Base-by-base conservation (phyloP, 2,797 vertebrate species). In the Borostomias antarcticus region DNA sequence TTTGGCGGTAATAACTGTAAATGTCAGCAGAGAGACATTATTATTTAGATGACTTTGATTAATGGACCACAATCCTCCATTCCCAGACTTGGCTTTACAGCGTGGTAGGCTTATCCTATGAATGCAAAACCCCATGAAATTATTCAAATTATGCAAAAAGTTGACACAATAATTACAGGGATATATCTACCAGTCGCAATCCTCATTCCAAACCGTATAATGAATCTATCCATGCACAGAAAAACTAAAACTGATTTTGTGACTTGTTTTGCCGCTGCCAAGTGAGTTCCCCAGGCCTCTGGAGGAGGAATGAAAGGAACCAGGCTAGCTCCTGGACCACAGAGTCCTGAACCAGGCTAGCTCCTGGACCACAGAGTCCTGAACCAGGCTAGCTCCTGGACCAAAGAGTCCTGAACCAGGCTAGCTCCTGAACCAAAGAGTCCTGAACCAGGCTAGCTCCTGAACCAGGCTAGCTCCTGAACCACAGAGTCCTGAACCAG, bases 61-160 rank as follows among this genome's bases (percentile, higher is more conserved):
- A 56, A 56, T 28, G 17, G 53, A 56, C 53, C 19, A n/a, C 6
- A 28, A 21, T 30, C 29, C n/a, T 8, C 30, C 1, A 32, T 56
- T 57, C 23, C 30, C 4, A 11, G 56, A 13, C 5, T 57, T 10
- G 32, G 23, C 19, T 35, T 58, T 37, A 58, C 30, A 35, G 54
- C 8, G 6, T 25, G 21, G 57, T 25, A 26, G 25, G n/a, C n/a
- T n/a, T n/a, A n/a, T n/a, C n/a, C n/a, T n/a, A n/a, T n/a, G n/a
- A n/a, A n/a, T n/a, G n/a, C n/a, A n/a, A 54, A 30, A 30, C 11
- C 26, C 8, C 19, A 17, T 29, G 11, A 28, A 53, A 53, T 29
- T 54, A 54, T 54, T 26, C 28, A 54, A 28, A 54, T 54, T 37
- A 35, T 58, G 32, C 32, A 35, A 58, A 37, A 35, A 13, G 9